Evolutionary conservation across 2,888 invertebrate species (phyloP), one percentile per base, ranked within the genome.

Genomic region (Arge pagana): DNA sequence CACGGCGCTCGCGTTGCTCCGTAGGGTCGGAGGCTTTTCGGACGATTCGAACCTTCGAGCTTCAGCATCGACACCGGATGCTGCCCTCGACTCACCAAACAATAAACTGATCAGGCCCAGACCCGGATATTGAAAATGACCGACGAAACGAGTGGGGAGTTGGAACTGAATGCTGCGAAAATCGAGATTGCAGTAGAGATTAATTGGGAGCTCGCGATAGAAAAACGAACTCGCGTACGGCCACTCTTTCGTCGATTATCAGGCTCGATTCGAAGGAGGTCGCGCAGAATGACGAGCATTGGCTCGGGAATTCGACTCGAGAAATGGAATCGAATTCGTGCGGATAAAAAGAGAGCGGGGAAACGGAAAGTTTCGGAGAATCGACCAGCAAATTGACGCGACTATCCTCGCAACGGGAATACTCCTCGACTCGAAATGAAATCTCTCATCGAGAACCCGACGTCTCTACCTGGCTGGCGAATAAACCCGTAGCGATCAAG

Each of bases 391-490:
- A n/a, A n/a, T n/a, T n/a, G n/a, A n/a, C n/a, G n/a, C n/a, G 33
- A 33, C 13, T 4, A 11, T 28, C 13, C 28, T 26, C 28, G 28
- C 41, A 21, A 26, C 5, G 6, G 18, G 18, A 16, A 36, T 36
- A 19, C 21, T 6, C 4, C 21, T 10, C 21, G 59, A 60, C 56
- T 53, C n/a, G 60, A 57, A 67, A 66, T 65, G 60, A 63, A 59
- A 67, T 62, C 58, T 60, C 56, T 56, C 61, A 66, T 64, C 59
- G 56, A 66, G 64, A 68, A 70, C 66, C 65, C 66, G 69, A 69
- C 67, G 66, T n/a, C n/a, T 64, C 60, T 64, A 61, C 61, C 60
- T 50, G 59, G n/a, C 49, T 51, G 49, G 43, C 30, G 31, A 54
- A 54, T 49, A 48, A 53, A 53, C 49, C 48, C 41, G 52, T 41